Conservation (phyloP, 2,888 invertebrate species). For the Hydriomena furcata region DNA sequence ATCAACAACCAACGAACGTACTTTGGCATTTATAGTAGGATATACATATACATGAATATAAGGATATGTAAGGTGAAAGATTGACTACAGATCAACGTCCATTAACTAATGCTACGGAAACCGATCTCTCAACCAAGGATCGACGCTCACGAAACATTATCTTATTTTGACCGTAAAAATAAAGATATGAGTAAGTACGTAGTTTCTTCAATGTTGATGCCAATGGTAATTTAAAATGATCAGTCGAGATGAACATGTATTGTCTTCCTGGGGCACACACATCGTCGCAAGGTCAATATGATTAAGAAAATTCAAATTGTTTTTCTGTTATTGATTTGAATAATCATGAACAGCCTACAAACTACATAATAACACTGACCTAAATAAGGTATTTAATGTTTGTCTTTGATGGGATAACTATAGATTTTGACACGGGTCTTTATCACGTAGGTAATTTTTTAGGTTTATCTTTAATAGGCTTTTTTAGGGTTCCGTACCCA, state of each 20-base stretch:
- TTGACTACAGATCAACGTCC: no score
- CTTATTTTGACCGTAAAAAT: neutral
- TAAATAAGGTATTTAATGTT: no score
- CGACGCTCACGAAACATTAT: conserved; percentile 8
- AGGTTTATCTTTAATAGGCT: no score
- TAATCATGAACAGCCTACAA: neutral
- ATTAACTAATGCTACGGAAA: neutral
- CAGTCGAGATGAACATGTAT: neutral
- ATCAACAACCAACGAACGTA: no score
- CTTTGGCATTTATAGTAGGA: no score
- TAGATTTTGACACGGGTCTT: no score
- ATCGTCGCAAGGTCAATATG: conserved; percentile 1
- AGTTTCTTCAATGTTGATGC: neutral
- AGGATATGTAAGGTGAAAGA: no score
- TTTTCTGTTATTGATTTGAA: neutral
- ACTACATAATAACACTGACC: no score
- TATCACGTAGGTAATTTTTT: no score
- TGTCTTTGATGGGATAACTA: no score
- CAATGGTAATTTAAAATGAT: conserved; percentile 3
- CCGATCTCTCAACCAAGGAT: neutral
- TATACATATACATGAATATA: no score
- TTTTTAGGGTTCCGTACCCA: no score
- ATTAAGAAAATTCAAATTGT: conserved; percentile 6
- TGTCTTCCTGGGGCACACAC: neutral
- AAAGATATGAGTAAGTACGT: neutral